Evolutionary conservation across 1,140 invertebrate genomes (phyloP).

Genomic region (Vanessa atalanta): DNA sequence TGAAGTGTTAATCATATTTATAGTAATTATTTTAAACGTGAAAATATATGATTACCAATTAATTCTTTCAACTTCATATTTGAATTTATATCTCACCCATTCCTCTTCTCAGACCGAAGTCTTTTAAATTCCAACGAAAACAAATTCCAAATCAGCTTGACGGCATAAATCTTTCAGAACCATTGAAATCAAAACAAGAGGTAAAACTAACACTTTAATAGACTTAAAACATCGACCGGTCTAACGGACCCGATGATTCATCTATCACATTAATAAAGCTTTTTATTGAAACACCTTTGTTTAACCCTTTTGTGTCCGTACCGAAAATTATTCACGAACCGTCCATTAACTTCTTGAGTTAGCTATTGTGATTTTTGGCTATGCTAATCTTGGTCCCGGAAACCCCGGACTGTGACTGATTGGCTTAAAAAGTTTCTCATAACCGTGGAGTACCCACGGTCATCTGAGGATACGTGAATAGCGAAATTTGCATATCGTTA

Average conservation of each 20-base stretch:
- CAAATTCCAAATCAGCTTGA: conserved; percentile 49
- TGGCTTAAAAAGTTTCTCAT: conserved; percentile 59
- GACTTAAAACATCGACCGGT: conserved; percentile 57
- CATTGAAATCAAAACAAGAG: conserved; percentile 33
- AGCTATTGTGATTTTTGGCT: conserved; percentile 70
- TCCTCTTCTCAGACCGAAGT: not conserved
- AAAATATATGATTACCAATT: no score
- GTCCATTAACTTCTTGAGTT: conserved; percentile 70
- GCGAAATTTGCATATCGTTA: conserved; percentile 47
- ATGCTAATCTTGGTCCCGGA: conserved; percentile 63
- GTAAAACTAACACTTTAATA: conserved; percentile 54
- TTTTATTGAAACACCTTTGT: conserved; percentile 67
- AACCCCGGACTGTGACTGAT: conserved; percentile 68
- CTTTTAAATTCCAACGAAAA: not conserved
- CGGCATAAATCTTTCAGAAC: conserved; percentile 53
- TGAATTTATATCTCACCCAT: not conserved
- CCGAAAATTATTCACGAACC: conserved; percentile 64
- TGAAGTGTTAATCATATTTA: no score
- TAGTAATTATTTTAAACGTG: no score
- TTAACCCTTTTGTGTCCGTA: conserved; percentile 67
- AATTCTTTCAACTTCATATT: not conserved
- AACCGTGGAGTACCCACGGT: conserved; percentile 51
- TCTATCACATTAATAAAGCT: conserved; percentile 71
- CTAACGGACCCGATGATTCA: conserved; percentile 66
- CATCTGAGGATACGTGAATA: conserved; percentile 54